These are phyloP conservation scores for Datnioides undecimradiatus DNA, from an alignment of 2,113 vertebrate species.

Conservation along the genomic window DNA sequence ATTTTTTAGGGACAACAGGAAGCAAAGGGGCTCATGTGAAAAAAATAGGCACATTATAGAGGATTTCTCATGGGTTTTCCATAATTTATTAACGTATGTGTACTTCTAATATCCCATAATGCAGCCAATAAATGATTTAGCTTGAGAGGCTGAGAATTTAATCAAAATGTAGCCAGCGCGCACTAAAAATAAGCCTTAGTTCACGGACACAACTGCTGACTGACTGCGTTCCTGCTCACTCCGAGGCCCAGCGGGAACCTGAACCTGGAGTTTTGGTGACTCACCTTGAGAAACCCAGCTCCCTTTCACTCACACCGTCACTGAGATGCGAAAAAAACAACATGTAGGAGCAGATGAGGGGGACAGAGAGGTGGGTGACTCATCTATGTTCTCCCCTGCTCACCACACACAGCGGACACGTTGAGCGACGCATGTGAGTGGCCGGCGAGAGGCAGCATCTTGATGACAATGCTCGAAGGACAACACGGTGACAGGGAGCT, in stretches of 20 bases:
- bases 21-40: neutral
- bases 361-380: constrained; percentile 55
- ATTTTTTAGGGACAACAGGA: neutral
- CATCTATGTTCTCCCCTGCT: constrained; percentile 30
- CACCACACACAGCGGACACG: neutral
- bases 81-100: neutral
- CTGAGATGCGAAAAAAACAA: constrained; percentile 1
- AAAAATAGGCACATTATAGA: neutral
- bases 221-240: constrained; percentile 43
- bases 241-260: constrained; percentile 38
- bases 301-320: constrained; percentile 45
- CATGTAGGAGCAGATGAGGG: constrained; percentile 36
- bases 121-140: neutral
- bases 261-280: constrained; percentile 43
- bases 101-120: neutral
- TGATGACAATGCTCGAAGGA: constrained; percentile 42
- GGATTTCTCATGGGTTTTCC: neutral
- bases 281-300: constrained; percentile 42
- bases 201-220: constrained; percentile 34
- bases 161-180: neutral
- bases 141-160: neutral
- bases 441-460: neutral
- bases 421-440: neutral
- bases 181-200: constrained; percentile 17
- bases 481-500: constrained; percentile 9